Base-by-base conservation (phyloP, 1,140 invertebrate species). In the Drosophila trapezifrons region DNA sequence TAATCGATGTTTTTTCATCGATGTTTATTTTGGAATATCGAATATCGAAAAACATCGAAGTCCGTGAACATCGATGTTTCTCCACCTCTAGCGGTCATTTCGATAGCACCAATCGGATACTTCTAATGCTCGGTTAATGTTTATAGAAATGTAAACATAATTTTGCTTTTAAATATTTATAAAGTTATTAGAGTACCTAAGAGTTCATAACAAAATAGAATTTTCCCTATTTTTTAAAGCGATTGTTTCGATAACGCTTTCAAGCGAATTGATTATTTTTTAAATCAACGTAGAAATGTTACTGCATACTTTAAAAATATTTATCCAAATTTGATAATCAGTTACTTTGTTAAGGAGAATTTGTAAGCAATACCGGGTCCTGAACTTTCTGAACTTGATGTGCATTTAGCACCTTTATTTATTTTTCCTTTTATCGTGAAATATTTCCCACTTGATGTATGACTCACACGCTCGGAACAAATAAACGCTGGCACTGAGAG, bases 341-440 rank as follows among this genome's bases (percentile, higher is more conserved):
- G 13, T 47, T 27, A 27, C 25, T 27, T 49, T 17, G 17, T 12
- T 29, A 0, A 32, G 18, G 12, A 15, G 29, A 35, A 13, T 51
- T 17, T 32, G 27, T 29, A 3, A 49, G 22, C 45, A 13, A 13
- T 5, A 17, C 2, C 25, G 25, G 15, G 20, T 9, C 27, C 32
- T 52, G 29, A 54, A 54, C 29, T 37, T 37, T 58, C 27, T 42
- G 10, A 71, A 52, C 59, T 54, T 35, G 43, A 40, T 55, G 17
- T 64, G 51, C 69, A 55, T 51, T 75, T 75, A 75, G 60, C 72
- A 75, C 72, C 70, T 75, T 73, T 62, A 40, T 73, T 65, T 75
- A n/a, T 45, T 49, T 38, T 49, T 27, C 17, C 40, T 71, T 74
- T 71, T 57, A 71, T 71, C 65, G 17, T 35, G 27, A 71, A 71